Evolutionary conservation across 1,140 invertebrate species (phyloP), one percentile per base, ranked within the genome.

Genomic region (Chymomyza costata): DNA sequence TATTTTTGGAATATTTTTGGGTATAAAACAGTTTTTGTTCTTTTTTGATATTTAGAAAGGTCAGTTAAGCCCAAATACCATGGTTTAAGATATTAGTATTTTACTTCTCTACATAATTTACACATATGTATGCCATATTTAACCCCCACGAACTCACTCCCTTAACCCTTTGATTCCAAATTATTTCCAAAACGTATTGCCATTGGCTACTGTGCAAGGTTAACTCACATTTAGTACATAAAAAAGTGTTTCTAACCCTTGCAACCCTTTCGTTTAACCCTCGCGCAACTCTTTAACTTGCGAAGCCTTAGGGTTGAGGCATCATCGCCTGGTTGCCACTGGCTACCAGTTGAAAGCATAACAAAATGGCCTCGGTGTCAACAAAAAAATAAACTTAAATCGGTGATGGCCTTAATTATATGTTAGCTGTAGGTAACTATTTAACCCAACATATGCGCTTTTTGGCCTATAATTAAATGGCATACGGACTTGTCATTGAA

Each of bases 381-480:
- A 52, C 41, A 68, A 68, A 60, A 40, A 45, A 58, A 51, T 15
- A 6, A 46, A 37, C 18, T 16, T 30, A 38, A 10, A 11, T 14
- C 13, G 19, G 30, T 60, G 55, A 60, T 51, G 50, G 41, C 35
- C 17, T 28, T 55, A 70, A 56, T 56, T 69, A 61, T 65, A 65
- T 46, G 61, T 41, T 30, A 50, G 41, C 19, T 38, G 19, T 38
- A 51, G 38, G 41, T 38, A 28, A 53, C 31, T 49, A 49, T 57
- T 74, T 74, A 69, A 65, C 70, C 65, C 44, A 13, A 32, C 30
- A 50, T 56, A 44, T 46, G 47, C 38, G 49, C 51, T 59, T 39
- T 62, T 50, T 61, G 41, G 31, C 65, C 47, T 68, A 56, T 65
- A 57, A 74, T 68, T 71, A 60, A 73, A 55, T 59, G 65, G 47